These are phyloP conservation scores for Vidua macroura DNA, from an alignment of 2,113 vertebrate genomes.

Conservation along the genomic window DNA sequence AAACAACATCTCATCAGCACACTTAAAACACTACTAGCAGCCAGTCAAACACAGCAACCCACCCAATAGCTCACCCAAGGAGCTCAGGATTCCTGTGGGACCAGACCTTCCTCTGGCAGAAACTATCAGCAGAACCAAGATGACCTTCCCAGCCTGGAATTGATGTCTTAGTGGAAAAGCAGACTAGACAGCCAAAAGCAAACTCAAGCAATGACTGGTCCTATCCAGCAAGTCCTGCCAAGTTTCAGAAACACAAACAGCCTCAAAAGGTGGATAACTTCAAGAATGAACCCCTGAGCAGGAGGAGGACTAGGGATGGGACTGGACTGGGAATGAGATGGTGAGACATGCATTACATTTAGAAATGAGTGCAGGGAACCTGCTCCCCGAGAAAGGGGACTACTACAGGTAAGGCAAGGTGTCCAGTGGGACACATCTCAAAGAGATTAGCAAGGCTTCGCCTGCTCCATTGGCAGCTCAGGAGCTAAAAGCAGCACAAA, in stretches of 20 bases:
- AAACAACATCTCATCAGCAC: background rate
- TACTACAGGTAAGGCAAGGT: background rate
- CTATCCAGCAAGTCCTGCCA: background rate
- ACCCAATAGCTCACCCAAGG: accelerated
- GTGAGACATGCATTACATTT: background rate
- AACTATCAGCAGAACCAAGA: background rate
- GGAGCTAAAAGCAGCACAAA: background rate
- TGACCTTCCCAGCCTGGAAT: background rate
- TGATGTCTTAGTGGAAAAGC: background rate
- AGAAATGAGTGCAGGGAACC: background rate
- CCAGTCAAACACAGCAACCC: background rate
- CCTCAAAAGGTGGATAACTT: background rate
- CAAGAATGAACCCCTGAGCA: background rate
- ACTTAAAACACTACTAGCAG: background rate
- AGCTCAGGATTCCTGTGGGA: background rate
- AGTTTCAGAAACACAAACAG: background rate
- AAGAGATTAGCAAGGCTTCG: background rate
- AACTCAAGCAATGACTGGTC: background rate
- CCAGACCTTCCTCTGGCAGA: background rate
- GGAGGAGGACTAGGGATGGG: background rate
- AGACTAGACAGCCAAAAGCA: background rate
- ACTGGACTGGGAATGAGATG: background rate
- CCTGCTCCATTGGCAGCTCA: background rate
- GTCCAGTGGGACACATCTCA: background rate
- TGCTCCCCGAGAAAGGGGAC: background rate